Evolutionary conservation across 1,140 invertebrate genomes (phyloP).

Genomic region (Drosophila tristis): DNA sequence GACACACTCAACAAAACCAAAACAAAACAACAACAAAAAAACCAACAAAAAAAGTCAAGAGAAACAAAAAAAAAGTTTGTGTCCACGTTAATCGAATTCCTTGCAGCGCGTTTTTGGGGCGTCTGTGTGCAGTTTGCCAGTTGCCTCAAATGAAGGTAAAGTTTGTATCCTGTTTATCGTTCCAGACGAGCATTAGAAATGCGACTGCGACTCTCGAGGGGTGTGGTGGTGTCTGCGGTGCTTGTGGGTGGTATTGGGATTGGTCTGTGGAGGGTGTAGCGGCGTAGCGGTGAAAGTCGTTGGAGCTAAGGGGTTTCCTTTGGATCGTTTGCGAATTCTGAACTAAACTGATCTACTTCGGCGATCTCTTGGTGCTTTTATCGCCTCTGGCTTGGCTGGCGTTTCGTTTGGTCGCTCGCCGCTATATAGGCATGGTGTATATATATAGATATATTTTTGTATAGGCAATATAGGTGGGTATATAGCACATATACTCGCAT

Average conservation of each 20-base stretch:
- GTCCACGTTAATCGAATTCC: not conserved
- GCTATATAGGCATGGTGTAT: conserved; percentile 39
- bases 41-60: conserved; percentile 22
- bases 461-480: conserved; percentile 10
- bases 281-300: too few relatives aligned
- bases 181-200: conserved; percentile 78
- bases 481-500: conserved; percentile 31
- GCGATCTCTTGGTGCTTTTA: conserved; percentile 75
- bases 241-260: not conserved
- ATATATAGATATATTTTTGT: conserved; percentile 5
- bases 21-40: conserved; percentile 3
- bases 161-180: conserved; percentile 80
- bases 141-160: conserved; percentile 72
- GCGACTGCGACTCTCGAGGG: not conserved
- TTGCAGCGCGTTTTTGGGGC: conserved; percentile 1
- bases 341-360: conserved; percentile 77
- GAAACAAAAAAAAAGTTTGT: conserved; percentile 11
- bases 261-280: not conserved
- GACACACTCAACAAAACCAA: conserved; percentile 8
- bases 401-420: conserved; percentile 37
- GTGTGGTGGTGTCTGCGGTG: not conserved
- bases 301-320: conserved; percentile 1
- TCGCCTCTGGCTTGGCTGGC: conserved; percentile 46
- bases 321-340: conserved; percentile 64
- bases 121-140: not conserved